Base-by-base conservation (phyloP, 92 coral and sea anemone genomes). In the Actinostola sp. region DNA sequence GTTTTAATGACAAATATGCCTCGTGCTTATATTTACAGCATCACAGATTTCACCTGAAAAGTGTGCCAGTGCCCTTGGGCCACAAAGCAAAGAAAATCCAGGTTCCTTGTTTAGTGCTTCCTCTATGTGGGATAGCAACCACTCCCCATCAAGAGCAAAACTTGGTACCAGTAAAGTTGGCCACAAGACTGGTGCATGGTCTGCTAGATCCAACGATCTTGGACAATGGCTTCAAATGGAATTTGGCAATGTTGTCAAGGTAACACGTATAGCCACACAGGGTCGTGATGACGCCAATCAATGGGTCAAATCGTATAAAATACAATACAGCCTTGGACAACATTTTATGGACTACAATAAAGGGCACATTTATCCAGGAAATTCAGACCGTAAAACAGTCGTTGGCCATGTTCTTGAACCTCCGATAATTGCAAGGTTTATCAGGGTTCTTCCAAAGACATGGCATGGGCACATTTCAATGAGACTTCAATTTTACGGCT, bases 291-390 rank as follows among this genome's bases (percentile, higher is more conserved):
- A 68, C 32, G 0, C 3, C 13, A 33, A n/a, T 32, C 74, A 68
- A 32, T 82, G 88, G 88, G 88, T 82, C 25, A 61, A 54, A 48
- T 69, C 50, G n/a, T 80, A 61, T 30, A 67, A 34, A 38, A 35
- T 82, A 9, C 43, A 73, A 8, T 83, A 68, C 53, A 73, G 83
- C 55, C 32, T 59, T 52, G 41, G 28, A 2, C 55, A 60, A 15
- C 66, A 66, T 41, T 82, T 73, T 61, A 66, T 48, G 66, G 67
- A 36, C 48, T 82, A 81, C 38, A 30, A 65, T 1, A 71, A 48
- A 1, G 77, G 67, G 8, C 38, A 29, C 11, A 27, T 58, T 0
- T 29, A 57, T 28, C 2, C 13, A n/a, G 77, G 77, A n/a, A 71
- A 71, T 20, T 21, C 9, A 2, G 57, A 55, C 56, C 42, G 77